Evolutionary conservation across 2,797 vertebrate genomes (phyloP).

Genomic region (Neopelma chrysocephalum): DNA sequence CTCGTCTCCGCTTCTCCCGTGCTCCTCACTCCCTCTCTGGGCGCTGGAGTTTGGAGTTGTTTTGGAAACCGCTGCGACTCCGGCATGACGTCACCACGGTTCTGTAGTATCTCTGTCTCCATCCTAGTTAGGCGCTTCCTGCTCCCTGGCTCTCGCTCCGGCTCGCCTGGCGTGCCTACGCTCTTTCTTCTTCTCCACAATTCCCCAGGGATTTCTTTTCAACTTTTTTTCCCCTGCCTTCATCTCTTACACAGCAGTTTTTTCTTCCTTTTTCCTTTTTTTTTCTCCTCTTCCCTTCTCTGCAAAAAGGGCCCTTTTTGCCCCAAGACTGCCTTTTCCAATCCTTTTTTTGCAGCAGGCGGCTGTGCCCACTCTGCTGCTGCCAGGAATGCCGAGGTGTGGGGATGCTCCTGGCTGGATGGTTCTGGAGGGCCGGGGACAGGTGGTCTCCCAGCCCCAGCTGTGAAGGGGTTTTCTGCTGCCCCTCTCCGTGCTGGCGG

Average conservation of each 20-base stretch:
- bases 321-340: neutral
- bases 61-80: conserved; percentile 62
- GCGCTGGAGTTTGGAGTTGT: conserved; percentile 46
- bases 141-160: conserved; percentile 54
- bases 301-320: neutral
- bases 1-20: neutral
- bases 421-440: neutral
- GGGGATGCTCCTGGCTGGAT: neutral
- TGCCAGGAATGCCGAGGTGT: neutral
- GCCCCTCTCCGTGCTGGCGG: neutral
- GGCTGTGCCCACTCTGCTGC: neutral
- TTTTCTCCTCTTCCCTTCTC: neutral
- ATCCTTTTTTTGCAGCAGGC: neutral
- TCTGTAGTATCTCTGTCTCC: conserved; percentile 74
- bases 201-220: conserved; percentile 6
- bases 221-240: neutral
- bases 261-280: neutral
- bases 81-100: conserved; percentile 22
- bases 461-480: neutral
- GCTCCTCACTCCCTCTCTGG: neutral
- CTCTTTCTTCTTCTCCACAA: conserved; percentile 53
- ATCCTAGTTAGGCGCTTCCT: conserved; percentile 72
- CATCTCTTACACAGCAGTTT: conserved; percentile 18
- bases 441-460: neutral
- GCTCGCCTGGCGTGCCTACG: conserved; percentile 9